Evolutionary conservation across 2,113 vertebrate species (phyloP).

Genomic region (Siniperca chuatsi): DNA sequence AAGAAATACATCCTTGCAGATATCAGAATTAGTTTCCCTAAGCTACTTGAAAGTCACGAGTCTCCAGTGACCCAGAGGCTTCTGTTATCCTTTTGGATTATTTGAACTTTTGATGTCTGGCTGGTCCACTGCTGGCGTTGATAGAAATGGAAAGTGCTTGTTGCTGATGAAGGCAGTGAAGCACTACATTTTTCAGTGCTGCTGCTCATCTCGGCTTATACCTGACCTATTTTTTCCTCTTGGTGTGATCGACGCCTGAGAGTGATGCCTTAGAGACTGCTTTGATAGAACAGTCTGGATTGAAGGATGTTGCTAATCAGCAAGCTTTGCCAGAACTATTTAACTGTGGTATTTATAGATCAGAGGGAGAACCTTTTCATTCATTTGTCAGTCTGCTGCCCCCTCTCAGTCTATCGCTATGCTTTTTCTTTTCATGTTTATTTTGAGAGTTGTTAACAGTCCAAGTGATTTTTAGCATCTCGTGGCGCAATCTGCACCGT

Average conservation of each 20-base stretch:
- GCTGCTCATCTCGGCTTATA: constrained; percentile 42
- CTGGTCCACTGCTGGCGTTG: background rate
- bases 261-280: constrained; percentile 56
- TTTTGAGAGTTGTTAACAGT: constrained; percentile 35
- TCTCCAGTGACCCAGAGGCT: background rate
- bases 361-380: constrained; percentile 21
- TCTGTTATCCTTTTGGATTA: constrained; percentile 2
- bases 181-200: constrained; percentile 18
- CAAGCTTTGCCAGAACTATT: constrained; percentile 55
- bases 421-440: constrained; percentile 10
- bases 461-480: constrained; percentile 29
- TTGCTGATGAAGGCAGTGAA: constrained; percentile 19
- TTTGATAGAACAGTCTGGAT: constrained; percentile 41
- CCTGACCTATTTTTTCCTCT: constrained; percentile 66
- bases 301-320: constrained; percentile 61
- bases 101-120: constrained; percentile 13
- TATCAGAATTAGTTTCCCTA: background rate
- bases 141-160: constrained; percentile 14
- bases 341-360: constrained; percentile 69
- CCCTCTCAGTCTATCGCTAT: background rate
- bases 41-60: background rate
- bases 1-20: background rate
- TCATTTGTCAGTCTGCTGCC: background rate
- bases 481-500: constrained; percentile 5
- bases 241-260: constrained; percentile 32